These are phyloP conservation scores for Amphiduros pacificus DNA, from an alignment of 2,888 invertebrate genomes.

Conservation along the genomic window DNA sequence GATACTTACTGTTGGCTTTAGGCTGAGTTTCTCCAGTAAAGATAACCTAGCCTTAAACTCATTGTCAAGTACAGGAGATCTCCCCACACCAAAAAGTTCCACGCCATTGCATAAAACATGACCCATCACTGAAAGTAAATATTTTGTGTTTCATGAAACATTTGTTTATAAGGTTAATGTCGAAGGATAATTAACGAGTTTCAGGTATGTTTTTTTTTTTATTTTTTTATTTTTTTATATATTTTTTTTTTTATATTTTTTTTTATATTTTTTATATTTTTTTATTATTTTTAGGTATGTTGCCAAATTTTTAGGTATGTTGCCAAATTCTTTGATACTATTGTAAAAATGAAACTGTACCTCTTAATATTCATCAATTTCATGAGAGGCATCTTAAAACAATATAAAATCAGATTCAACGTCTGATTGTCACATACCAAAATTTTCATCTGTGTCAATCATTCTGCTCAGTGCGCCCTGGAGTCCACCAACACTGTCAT, in stretches of 20 bases:
- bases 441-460: conserved; percentile 60
- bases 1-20: conserved; percentile 33
- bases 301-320: no score
- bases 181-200: no score
- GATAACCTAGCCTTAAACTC: conserved; percentile 50
- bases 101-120: conserved; percentile 59
- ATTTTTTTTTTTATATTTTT: no score
- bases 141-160: not conserved
- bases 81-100: conserved; percentile 59
- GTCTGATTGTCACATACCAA: no score
- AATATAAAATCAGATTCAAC: no score
- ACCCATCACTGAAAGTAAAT: conserved; percentile 59
- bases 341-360: no score
- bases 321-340: no score
- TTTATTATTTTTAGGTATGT: no score
- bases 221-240: no score
- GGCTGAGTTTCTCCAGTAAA: conserved; percentile 43
- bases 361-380: not conserved
- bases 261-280: no score
- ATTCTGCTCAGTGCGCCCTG: conserved; percentile 54
- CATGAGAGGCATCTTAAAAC: not conserved
- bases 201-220: no score
- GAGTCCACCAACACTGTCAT: conserved; percentile 59
- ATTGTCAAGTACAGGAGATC: conserved; percentile 45
- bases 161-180: not conserved